Evolutionary conservation across 1,140 invertebrate genomes (phyloP).

Genomic region (Idris sp.): DNA sequence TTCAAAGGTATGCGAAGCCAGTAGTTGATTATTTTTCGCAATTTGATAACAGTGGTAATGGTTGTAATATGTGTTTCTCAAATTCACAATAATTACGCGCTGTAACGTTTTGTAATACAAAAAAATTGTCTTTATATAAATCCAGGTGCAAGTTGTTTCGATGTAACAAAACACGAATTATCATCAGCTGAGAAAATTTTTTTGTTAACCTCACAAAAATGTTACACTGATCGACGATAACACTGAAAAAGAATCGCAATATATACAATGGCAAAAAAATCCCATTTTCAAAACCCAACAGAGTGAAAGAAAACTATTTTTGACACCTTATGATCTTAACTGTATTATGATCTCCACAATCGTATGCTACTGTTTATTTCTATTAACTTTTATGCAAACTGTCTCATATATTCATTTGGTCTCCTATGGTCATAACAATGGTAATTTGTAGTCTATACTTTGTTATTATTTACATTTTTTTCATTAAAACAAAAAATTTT

Average conservation of each 20-base stretch:
- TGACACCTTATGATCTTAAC: slow-evolving; percentile 46
- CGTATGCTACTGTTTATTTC: slow-evolving; percentile 72
- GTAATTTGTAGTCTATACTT: slow-evolving; percentile 66
- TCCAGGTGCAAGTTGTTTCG: slow-evolving; percentile 14
- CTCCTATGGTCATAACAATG: slow-evolving; percentile 76
- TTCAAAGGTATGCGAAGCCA: no score
- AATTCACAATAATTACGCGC: slow-evolving; percentile 39
- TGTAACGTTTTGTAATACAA: slow-evolving; percentile 34
- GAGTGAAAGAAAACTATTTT: slow-evolving; percentile 49
- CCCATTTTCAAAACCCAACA: slow-evolving; percentile 32
- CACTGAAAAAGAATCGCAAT: slow-evolving; percentile 28
- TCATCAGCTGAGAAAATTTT: no score
- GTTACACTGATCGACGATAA: slow-evolving; percentile 27
- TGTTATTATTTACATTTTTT: slow-evolving; percentile 15
- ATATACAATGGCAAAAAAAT: slow-evolving; percentile 54
- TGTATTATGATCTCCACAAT: slow-evolving; percentile 75
- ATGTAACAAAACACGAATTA: slow-evolving; percentile 23
- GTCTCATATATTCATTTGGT: slow-evolving; percentile 73
- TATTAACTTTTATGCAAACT: slow-evolving; percentile 72
- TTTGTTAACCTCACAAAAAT: slow-evolving; percentile 50
- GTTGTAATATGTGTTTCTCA: slow-evolving; percentile 48
- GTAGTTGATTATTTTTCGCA: slow-evolving; percentile 16
- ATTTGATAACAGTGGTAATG: slow-evolving; percentile 42
- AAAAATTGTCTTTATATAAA: slow-evolving; percentile 11
- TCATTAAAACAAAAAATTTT: no score